Conservation (phyloP, 2,888 invertebrate species). For the Hypomecis punctinalis region DNA sequence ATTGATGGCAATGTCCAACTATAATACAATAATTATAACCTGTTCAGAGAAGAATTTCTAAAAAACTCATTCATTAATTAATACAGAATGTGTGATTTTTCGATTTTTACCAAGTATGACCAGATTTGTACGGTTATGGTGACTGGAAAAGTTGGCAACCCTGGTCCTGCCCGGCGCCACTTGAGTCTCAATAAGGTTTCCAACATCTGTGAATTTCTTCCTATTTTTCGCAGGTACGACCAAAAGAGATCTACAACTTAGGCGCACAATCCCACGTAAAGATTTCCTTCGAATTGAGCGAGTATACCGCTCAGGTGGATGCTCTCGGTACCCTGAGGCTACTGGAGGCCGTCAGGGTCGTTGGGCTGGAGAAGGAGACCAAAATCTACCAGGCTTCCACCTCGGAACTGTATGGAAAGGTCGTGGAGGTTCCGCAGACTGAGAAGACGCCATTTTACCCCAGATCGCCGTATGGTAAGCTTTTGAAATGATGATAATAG, state of each 20-base stretch:
- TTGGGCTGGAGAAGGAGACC: conserved; percentile 91
- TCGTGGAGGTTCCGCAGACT: conserved; percentile 95
- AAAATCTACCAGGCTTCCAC: conserved; percentile 98
- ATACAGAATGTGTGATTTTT: too few relatives aligned
- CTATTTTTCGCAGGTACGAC: conserved; percentile 81
- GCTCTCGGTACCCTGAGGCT: conserved; percentile 96
- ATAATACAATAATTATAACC: too few relatives aligned
- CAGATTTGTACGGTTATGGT: too few relatives aligned
- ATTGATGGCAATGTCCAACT: too few relatives aligned
- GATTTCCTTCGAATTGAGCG: conserved; percentile 99
- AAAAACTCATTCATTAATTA: too few relatives aligned
- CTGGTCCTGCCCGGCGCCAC: too few relatives aligned
- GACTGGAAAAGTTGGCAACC: too few relatives aligned
- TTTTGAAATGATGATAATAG: not conserved
- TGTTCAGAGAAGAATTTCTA: too few relatives aligned
- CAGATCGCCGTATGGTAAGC: conserved; percentile 96
- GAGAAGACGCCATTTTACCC: conserved; percentile 99
- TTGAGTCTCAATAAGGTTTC: too few relatives aligned
- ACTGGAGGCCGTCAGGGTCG: conserved; percentile 96
- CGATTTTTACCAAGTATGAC: too few relatives aligned
- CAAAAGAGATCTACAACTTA: conserved; percentile 98
- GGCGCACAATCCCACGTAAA: conserved; percentile 99
- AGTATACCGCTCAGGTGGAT: conserved; percentile 99
- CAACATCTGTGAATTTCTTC: too few relatives aligned
- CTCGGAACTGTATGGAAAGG: conserved; percentile 97